phyloP scores from a whole-genome alignment of 2,888 invertebrate species.

The Scaptodrosophila latifasciaeformis region DNA sequence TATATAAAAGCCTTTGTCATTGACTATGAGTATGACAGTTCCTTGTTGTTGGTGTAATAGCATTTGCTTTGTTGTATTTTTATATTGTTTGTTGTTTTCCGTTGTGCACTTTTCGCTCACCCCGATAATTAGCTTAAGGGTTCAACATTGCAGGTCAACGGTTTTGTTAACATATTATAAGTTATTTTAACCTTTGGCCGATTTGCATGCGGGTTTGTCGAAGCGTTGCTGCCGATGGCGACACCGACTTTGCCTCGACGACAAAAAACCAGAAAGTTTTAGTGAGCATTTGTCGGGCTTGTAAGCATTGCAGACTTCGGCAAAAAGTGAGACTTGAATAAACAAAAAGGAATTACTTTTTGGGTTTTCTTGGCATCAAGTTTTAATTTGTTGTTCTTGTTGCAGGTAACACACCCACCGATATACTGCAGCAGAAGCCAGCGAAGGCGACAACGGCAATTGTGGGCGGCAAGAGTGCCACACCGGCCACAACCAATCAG shows the following conservation, averaged over 20 bases:
- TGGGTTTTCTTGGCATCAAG: too few species aligned
- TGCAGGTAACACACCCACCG: conserved; percentile 68
- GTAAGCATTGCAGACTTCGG: background rate
- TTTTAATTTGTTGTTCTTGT: background rate
- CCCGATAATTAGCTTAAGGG: conserved; percentile 68
- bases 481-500: conserved; percentile 42
- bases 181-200: conserved; percentile 67
- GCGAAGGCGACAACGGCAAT: conserved; percentile 61
- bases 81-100: conserved; percentile 18
- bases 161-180: conserved; percentile 68
- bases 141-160: conserved; percentile 69
- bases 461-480: conserved; percentile 42
- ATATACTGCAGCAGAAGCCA: conserved; percentile 65
- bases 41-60: conserved; percentile 12
- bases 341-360: too few species aligned
- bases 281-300: conserved; percentile 30
- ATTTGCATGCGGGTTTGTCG: conserved; percentile 42
- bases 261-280: conserved; percentile 23
- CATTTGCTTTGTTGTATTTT: conserved; percentile 11
- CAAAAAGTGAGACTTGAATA: background rate
- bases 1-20: background rate
- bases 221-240: too few species aligned
- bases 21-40: background rate
- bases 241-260: too few species aligned
- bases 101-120: conserved; percentile 43